Percentiles rank a stretch among this genome's conserved stretches.
Conservation (phyloP, 1,140 invertebrate species). For the Tetramorium alpestre region DNA sequence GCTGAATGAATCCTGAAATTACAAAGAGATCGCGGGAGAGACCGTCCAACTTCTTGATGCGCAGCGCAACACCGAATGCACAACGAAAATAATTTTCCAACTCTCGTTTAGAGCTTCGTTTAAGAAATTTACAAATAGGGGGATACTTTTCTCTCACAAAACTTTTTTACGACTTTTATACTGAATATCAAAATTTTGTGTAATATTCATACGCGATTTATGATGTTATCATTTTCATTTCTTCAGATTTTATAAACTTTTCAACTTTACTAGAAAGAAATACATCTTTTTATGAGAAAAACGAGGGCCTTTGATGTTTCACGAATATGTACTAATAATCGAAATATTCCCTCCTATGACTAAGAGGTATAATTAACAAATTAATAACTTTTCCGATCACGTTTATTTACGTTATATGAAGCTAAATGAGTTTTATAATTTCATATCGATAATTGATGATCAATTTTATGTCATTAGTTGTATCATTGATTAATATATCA, state of each 20-base stretch:
- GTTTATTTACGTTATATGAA: too few relatives aligned
- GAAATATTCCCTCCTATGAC: too few relatives aligned
- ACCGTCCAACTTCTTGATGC: not conserved
- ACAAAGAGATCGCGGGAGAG: constrained; percentile 20
- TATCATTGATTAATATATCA: too few relatives aligned
- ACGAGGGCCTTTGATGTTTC: too few relatives aligned
- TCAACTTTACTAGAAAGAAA: not conserved
- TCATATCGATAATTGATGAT: too few relatives aligned
- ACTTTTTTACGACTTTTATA: not conserved
- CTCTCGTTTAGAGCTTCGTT: not conserved
- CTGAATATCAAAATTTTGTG: not conserved
- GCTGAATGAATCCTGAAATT: constrained; percentile 33
- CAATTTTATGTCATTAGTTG: too few relatives aligned
- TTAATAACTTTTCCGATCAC: too few relatives aligned
- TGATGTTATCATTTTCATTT: not conserved
- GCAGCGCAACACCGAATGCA: not conserved
- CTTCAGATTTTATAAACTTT: not conserved
- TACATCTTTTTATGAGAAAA: too few relatives aligned
- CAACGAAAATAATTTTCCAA: constrained; percentile 1
- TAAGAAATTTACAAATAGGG: not conserved
- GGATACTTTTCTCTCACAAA: not conserved
- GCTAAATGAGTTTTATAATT: too few relatives aligned
- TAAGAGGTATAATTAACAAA: too few relatives aligned
- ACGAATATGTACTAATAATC: too few relatives aligned
- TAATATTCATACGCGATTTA: not conserved